These are phyloP conservation scores for Caerostris extrusa DNA, from an alignment of 1,140 invertebrate species.

Conservation along the genomic window DNA sequence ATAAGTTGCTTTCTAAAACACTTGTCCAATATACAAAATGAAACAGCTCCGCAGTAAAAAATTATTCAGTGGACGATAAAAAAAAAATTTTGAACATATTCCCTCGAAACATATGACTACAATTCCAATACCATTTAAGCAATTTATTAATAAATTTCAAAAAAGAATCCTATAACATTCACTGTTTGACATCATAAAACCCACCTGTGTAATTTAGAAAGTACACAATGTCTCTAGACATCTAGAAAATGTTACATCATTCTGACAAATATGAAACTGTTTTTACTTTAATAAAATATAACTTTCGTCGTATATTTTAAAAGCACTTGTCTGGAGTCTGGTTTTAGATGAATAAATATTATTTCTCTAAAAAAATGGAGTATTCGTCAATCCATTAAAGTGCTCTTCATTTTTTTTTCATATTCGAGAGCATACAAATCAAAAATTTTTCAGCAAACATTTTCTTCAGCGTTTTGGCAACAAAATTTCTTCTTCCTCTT, in stretches of 20 bases:
- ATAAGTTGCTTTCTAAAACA: no score
- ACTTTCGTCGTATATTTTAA: neutral
- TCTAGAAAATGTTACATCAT: neutral
- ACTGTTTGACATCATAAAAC: no score
- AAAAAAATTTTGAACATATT: no score
- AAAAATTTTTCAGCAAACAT: conserved; percentile 6
- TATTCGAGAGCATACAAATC: neutral
- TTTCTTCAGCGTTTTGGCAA: conserved; percentile 13
- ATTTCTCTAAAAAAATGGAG: no score
- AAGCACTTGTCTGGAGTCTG: neutral
- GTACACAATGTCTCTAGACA: neutral
- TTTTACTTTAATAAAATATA: neutral
- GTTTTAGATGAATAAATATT: neutral
- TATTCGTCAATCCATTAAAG: neutral
- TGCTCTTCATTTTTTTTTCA: neutral
- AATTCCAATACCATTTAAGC: no score
- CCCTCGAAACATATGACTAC: no score
- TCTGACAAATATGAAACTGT: neutral
- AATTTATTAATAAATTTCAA: no score
- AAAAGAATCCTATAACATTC: no score
- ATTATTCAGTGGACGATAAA: no score
- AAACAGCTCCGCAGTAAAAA: no score
- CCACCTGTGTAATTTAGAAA: no score
- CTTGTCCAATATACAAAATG: no score
- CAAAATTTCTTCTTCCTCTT: neutral